A percentile compares a stretch with the other conserved stretches of the same genome.
Conservation (phyloP, 1,140 invertebrate genomes). For the Eubasilissa regina region DNA sequence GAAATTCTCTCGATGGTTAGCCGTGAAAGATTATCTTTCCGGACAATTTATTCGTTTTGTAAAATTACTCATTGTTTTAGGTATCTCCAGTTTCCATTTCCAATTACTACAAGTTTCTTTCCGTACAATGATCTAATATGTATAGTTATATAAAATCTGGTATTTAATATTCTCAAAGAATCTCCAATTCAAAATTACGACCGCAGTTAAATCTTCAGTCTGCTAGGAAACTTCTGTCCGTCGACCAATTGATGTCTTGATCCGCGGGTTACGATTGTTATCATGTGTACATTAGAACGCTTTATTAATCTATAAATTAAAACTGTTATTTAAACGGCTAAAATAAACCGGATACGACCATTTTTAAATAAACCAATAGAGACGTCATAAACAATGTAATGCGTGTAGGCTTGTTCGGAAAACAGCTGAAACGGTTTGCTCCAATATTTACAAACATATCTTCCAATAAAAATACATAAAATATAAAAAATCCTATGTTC, state of each 20-base stretch:
- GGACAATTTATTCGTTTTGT: no score
- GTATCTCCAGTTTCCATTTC: no score
- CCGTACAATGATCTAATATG: no score
- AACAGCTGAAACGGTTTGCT: slow-evolving; percentile 35
- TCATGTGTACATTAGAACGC: slow-evolving; percentile 5
- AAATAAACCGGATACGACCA: slow-evolving; percentile 40
- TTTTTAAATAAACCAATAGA: slow-evolving; percentile 47
- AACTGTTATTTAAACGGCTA: slow-evolving; percentile 31
- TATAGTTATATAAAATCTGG: no score
- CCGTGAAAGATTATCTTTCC: no score
- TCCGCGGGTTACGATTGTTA: slow-evolving; percentile 11
- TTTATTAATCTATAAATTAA: slow-evolving; percentile 45
- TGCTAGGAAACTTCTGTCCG: background rate
- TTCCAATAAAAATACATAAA: slow-evolving; percentile 33
- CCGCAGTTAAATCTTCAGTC: no score
- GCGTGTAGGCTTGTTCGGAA: background rate
- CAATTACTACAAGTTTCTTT: no score
- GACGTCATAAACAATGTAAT: slow-evolving; percentile 36
- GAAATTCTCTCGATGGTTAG: no score
- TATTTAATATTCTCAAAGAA: no score
- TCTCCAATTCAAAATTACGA: no score
- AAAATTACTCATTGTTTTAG: no score
- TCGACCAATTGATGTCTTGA: slow-evolving; percentile 25
- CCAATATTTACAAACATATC: slow-evolving; percentile 17
- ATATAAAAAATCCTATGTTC: slow-evolving; percentile 40